Percentiles rank a stretch among this genome's conserved stretches.
Evolutionary conservation across 2,797 vertebrate species (phyloP).

Genomic region (Poecilia velifera): DNA sequence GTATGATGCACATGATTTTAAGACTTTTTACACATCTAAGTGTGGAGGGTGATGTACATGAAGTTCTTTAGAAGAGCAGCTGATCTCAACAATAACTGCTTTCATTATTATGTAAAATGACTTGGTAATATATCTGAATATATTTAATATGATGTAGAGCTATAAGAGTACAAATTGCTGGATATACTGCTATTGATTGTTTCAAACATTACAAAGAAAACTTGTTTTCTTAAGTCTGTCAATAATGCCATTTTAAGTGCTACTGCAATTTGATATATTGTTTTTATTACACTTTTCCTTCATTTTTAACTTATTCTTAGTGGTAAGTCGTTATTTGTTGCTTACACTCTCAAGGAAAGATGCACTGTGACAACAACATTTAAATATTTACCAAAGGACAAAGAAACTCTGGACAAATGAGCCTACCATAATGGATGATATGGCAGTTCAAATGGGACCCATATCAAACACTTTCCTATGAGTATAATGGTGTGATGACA

Average conservation of each 20-base stretch:
- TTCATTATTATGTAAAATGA: background rate
- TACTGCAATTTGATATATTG: background rate
- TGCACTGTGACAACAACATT: slow-evolving; percentile 23
- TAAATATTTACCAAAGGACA: slow-evolving; percentile 16
- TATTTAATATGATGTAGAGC: background rate
- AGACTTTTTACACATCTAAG: background rate
- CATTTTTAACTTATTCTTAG: slow-evolving; percentile 2
- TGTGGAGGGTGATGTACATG: background rate
- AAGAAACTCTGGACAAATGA: slow-evolving; percentile 27
- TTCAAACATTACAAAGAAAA: background rate
- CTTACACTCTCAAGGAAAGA: slow-evolving; percentile 32
- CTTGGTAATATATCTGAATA: background rate
- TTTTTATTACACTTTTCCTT: background rate
- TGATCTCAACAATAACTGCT: background rate
- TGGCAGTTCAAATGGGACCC: slow-evolving; percentile 48
- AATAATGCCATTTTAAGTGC: background rate
- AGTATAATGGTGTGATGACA: slow-evolving; percentile 44
- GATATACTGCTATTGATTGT: background rate
- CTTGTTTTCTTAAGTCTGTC: background rate
- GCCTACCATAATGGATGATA: slow-evolving; percentile 39
- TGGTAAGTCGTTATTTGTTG: slow-evolving; percentile 1
- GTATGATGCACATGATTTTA: background rate
- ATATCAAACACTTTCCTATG: slow-evolving; percentile 51
- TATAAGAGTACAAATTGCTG: background rate
- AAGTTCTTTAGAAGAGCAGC: background rate